These are phyloP conservation scores for Noctua fimbriata DNA, from an alignment of 2,888 invertebrate genomes.

Conservation along the genomic window DNA sequence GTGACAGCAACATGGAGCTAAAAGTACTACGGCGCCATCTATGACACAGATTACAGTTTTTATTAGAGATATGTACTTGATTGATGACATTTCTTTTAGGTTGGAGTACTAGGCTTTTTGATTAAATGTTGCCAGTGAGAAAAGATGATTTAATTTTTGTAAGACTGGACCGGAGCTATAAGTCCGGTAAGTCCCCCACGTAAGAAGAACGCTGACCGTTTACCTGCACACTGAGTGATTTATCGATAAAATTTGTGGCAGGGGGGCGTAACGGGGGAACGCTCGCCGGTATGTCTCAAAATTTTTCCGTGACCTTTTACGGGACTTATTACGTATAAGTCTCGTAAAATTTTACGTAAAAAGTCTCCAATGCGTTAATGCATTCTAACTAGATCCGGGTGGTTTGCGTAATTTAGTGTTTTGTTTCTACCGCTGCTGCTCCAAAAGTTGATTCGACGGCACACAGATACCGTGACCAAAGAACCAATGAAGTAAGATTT, in stretches of 20 bases:
- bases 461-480: too few relatives aligned
- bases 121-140: background rate
- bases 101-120: conserved; percentile 24
- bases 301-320: too few relatives aligned
- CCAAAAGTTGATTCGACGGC: background rate
- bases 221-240: background rate
- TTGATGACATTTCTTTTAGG: conserved; percentile 7
- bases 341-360: too few relatives aligned
- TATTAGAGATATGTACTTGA: too few relatives aligned
- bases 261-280: background rate
- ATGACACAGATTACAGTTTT: too few relatives aligned
- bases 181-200: background rate
- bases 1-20: too few relatives aligned
- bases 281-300: background rate
- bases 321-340: too few relatives aligned
- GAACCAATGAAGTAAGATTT: too few relatives aligned
- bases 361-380: too few relatives aligned
- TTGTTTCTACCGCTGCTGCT: background rate
- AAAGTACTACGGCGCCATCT: too few relatives aligned
- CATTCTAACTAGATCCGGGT: too few relatives aligned
- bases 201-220: background rate
- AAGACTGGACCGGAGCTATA: background rate
- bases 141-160: background rate
- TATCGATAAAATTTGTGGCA: background rate
- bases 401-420: too few relatives aligned